Evolutionary conservation across 2,888 invertebrate genomes (phyloP), one percentile per base, ranked within the genome.

Genomic region (Amblyjoppa fuscipennis): DNA sequence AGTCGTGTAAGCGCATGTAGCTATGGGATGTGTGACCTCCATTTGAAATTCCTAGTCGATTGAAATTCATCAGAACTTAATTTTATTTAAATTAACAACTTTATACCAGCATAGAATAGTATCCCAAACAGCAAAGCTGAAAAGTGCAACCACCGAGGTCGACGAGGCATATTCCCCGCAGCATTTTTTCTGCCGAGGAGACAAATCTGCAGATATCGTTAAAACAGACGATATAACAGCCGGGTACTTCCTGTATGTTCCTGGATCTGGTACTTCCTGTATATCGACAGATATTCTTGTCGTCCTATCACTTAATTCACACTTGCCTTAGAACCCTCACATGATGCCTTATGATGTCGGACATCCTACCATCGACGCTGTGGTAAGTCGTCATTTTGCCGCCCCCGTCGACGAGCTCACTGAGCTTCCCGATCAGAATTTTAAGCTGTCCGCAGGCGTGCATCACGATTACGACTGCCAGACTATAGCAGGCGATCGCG

Each of bases 371-470:
- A 0, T 85, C 73, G 0, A 59, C 16, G 0, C 53, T 74, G 2
- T 31, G 13, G 16, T 45, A 4, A 0, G 7, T 4, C 3, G 25
- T 49, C 34, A 6, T 45, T 70, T 11, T 71, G 6, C 13, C 31
- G 4, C 56, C 51, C 0, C 75, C 85, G 3, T 84, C 80, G 20
- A 90, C 84, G 1, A 91, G 75, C 4, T 85, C 73, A 0, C 87
- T 66, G 25, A 92, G 68, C 4, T 85, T 85, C 0, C n/a, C 16
- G 81, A 88, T 80, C 0, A 93, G 81, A n/a, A 93, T 90, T 31
- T 87, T 87, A 2, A 92, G 89, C 11, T 93, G 92, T 0, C 91
- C 91, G 31, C 93, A 92, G 0, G 91, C 90, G 73, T 93, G 93
- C 87, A 91, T 90, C 0, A 89, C 91, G 13, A 92, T 90, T 1